Evolutionary conservation across 2,113 vertebrate genomes (phyloP).

Genomic region (Pycnonotus jocosus): DNA sequence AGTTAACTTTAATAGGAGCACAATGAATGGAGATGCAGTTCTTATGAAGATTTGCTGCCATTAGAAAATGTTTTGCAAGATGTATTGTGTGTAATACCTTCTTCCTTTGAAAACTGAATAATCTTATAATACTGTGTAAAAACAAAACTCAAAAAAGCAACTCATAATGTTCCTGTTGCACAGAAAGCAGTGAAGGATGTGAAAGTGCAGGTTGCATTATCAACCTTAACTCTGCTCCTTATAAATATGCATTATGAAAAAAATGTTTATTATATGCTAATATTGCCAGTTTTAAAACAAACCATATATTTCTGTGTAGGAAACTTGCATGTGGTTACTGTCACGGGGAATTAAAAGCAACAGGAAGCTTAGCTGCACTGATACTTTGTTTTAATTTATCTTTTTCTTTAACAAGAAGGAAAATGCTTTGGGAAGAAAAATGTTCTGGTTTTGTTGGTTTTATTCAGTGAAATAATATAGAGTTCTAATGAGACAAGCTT

Average conservation of each 20-base stretch:
- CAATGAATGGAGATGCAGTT: slow-evolving; percentile 19
- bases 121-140: background rate
- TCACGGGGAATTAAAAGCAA: slow-evolving; percentile 24
- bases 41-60: slow-evolving; percentile 1
- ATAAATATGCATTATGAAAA: background rate
- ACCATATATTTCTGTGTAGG: background rate
- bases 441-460: background rate
- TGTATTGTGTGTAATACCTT: background rate
- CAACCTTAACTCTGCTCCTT: background rate
- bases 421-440: slow-evolving; percentile 3
- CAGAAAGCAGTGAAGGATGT: background rate
- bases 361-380: background rate
- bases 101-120: slow-evolving; percentile 14
- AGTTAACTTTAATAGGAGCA: slow-evolving; percentile 52
- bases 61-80: slow-evolving; percentile 11
- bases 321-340: background rate
- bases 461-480: background rate
- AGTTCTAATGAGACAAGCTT: slow-evolving; percentile 15
- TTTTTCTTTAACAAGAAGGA: background rate
- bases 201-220: slow-evolving; percentile 7
- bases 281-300: slow-evolving; percentile 35
- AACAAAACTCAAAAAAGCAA: background rate
- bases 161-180: background rate
- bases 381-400: slow-evolving; percentile 2
- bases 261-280: slow-evolving; percentile 1